These are phyloP conservation scores for Diadromus collaris DNA, from an alignment of 2,888 invertebrate genomes.

Conservation along the genomic window DNA sequence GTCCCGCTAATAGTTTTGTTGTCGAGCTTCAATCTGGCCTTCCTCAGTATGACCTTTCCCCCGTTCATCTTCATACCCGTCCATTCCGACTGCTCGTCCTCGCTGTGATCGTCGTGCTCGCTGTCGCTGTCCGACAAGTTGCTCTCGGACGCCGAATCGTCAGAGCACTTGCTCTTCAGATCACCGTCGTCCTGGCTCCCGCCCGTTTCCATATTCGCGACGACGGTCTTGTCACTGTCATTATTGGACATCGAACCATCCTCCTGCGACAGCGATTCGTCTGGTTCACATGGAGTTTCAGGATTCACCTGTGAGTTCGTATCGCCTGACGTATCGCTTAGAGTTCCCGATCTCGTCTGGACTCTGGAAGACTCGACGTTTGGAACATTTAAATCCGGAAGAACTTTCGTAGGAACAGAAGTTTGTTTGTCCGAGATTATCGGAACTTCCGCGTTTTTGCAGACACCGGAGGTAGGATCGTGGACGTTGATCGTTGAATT, in stretches of 20 bases:
- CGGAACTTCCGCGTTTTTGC: constrained; percentile 21
- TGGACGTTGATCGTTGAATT: constrained; percentile 41
- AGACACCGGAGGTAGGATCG: constrained; percentile 51
- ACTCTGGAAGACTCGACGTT: constrained; percentile 78
- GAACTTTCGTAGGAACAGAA: constrained; percentile 74
- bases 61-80: constrained; percentile 81
- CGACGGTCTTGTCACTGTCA: constrained; percentile 44
- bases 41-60: constrained; percentile 86
- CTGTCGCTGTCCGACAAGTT: constrained; percentile 73
- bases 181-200: constrained; percentile 77
- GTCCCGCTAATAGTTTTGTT: constrained; percentile 77
- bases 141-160: constrained; percentile 72
- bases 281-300: constrained; percentile 47
- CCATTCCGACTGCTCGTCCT: constrained; percentile 79
- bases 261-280: constrained; percentile 26
- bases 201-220: constrained; percentile 76
- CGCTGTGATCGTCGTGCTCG: constrained; percentile 74
- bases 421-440: constrained; percentile 63
- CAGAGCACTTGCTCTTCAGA: constrained; percentile 63
- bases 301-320: constrained; percentile 48
- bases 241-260: constrained; percentile 33
- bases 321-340: constrained; percentile 65
- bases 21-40: constrained; percentile 85
- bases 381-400: constrained; percentile 76
- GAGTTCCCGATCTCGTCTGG: constrained; percentile 76